Conservation (phyloP, 1,140 invertebrate genomes). For the Drosophila leontia region DNA sequence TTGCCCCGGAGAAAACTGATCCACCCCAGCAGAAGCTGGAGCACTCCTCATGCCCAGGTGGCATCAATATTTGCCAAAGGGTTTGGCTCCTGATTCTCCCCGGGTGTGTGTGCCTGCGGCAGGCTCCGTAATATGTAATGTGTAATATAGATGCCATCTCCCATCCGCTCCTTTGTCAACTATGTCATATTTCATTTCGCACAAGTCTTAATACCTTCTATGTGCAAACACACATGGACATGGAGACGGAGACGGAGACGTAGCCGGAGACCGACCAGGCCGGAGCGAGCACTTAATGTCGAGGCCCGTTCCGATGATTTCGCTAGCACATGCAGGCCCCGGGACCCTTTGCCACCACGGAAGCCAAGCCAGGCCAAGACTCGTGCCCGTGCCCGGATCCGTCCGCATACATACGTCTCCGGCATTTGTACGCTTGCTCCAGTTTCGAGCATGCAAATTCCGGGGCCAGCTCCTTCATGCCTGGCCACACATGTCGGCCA, state of each 20-base stretch:
- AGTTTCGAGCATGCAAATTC: conserved; percentile 75
- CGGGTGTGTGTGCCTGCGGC: conserved; percentile 18
- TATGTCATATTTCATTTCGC: conserved; percentile 80
- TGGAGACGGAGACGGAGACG: conserved; percentile 4
- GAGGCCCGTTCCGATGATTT: conserved; percentile 68
- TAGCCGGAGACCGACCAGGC: conserved; percentile 25
- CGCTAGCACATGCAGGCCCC: conserved; percentile 44
- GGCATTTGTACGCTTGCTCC: conserved; percentile 55
- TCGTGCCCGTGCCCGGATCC: conserved; percentile 17
- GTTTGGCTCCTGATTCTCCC: conserved; percentile 28
- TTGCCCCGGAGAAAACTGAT: conserved; percentile 12
- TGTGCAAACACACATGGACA: conserved; percentile 23
- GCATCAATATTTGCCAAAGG: conserved; percentile 56
- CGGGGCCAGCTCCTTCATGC: conserved; percentile 74
- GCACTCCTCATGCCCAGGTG: conserved; percentile 18
- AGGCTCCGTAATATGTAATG: conserved; percentile 43
- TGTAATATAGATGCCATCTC: conserved; percentile 62
- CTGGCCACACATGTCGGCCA: conserved; percentile 80
- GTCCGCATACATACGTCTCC: conserved; percentile 27
- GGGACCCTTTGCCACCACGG: conserved; percentile 5
- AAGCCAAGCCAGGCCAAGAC: conserved; percentile 8
- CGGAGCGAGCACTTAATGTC: conserved; percentile 66
- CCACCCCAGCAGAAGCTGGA: conserved; percentile 12
- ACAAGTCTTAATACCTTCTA: conserved; percentile 77
- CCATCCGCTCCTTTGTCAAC: conserved; percentile 73